Evolutionary conservation across 2,113 vertebrate genomes (phyloP).

Genomic region (Ailuropoda melanoleuca): DNA sequence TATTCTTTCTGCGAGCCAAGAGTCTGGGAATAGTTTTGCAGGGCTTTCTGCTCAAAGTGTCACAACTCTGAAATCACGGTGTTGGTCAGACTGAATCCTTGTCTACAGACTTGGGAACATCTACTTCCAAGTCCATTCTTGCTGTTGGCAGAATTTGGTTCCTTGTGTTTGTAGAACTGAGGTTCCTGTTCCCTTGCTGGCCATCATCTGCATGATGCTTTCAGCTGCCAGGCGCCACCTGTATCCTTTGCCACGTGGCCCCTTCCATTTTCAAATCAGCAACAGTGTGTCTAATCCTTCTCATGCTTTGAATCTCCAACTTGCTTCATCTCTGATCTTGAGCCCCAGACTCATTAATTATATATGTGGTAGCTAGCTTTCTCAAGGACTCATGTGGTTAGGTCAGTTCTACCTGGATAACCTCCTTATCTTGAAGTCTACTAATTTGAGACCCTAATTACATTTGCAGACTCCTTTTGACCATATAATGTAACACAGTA

Average conservation of each 20-base stretch:
- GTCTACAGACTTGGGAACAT: not conserved
- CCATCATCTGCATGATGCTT: not conserved
- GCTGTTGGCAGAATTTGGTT: not conserved
- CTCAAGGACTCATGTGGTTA: not conserved
- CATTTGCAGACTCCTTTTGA: not conserved
- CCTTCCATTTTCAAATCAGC: not conserved
- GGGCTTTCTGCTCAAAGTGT: not conserved
- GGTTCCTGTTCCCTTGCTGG: not conserved
- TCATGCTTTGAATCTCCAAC: not conserved
- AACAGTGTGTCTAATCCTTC: not conserved
- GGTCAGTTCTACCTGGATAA: not conserved
- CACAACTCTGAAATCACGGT: not conserved
- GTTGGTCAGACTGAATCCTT: not conserved
- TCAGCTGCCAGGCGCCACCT: not conserved
- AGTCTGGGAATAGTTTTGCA: not conserved
- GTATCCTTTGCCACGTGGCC: not conserved
- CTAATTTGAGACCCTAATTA: not conserved
- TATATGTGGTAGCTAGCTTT: not conserved
- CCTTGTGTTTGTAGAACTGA: not conserved
- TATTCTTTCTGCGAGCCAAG: not conserved
- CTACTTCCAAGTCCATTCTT: not conserved
- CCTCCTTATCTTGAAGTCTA: not conserved
- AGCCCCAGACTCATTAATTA: not conserved
- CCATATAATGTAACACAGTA: not conserved
- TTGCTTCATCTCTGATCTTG: not conserved